A percentile compares a stretch with the other conserved stretches of the same genome.
phyloP scores from a whole-genome alignment of 2,797 vertebrate species.

The Sparus aurata region DNA sequence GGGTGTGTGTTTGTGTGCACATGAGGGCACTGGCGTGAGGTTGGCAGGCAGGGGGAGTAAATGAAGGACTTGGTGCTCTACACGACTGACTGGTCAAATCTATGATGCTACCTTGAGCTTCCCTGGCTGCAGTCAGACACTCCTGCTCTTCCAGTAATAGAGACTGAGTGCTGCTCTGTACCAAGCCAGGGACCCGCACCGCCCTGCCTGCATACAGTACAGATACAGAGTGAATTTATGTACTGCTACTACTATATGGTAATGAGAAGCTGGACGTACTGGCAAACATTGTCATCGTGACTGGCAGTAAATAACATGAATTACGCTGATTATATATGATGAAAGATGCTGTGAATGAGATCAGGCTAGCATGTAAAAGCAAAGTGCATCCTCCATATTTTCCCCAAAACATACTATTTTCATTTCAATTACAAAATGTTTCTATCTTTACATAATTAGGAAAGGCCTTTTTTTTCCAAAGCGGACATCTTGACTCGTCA shows the following conservation, averaged over 20 bases:
- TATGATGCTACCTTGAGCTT: conserved; percentile 83
- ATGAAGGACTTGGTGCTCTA: conserved; percentile 82
- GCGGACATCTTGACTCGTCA: not conserved
- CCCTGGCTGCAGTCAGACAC: conserved; percentile 63
- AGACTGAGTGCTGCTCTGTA: conserved; percentile 70
- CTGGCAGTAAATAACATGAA: not conserved
- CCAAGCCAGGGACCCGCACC: conserved; percentile 35
- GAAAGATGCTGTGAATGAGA: not conserved
- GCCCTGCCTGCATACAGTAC: not conserved
- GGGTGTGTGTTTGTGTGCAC: conserved; percentile 51
- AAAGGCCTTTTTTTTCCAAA: not conserved
- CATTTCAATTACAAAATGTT: no score
- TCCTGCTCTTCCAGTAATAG: conserved; percentile 72
- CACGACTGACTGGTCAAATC: conserved; percentile 82
- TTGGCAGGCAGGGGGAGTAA: conserved; percentile 71
- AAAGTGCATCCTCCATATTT: no score
- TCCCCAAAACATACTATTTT: no score
- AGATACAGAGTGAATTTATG: not conserved
- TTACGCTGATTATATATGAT: no score
- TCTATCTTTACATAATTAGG: no score
- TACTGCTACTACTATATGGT: not conserved
- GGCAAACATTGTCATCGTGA: not conserved
- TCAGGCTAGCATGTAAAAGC: not conserved
- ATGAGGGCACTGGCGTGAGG: conserved; percentile 51
- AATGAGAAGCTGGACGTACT: not conserved